A percentile compares a stretch with the other conserved stretches of the same genome.
Conservation (phyloP, 2,797 vertebrate genomes). For the Poliocrania exsul region DNA sequence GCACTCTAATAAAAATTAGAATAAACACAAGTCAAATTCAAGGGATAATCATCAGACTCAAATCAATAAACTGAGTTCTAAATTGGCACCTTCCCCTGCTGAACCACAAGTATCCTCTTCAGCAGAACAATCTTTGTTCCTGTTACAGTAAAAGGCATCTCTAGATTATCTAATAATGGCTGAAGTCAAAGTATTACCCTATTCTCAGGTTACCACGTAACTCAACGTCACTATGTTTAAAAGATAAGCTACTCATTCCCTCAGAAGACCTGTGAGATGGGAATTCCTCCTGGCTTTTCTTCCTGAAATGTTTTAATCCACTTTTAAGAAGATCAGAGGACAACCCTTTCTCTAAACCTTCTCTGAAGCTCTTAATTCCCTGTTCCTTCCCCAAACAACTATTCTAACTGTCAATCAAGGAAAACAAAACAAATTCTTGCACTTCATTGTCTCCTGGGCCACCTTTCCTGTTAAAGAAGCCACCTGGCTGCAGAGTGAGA, state of each 20-base stretch:
- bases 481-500: not conserved
- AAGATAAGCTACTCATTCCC: not conserved
- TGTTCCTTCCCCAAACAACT: not conserved
- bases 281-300: not conserved
- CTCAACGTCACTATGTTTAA: not conserved
- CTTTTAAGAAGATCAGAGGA: not conserved
- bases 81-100: not conserved
- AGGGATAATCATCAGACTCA: not conserved
- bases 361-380: not conserved
- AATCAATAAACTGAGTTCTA: not conserved
- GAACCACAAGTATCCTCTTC: not conserved
- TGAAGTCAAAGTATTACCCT: not conserved
- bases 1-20: not conserved
- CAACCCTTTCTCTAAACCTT: constrained; percentile 2
- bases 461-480: not conserved
- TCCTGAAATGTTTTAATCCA: not conserved
- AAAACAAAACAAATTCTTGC: not conserved
- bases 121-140: not conserved
- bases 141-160: not conserved
- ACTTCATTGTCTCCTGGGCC: not conserved
- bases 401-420: not conserved
- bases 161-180: not conserved
- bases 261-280: not conserved
- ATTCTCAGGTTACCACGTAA: not conserved
- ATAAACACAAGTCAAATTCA: not conserved